These are phyloP conservation scores for Bos taurus DNA, from an alignment of 2,113 vertebrate genomes.

Conservation along the genomic window DNA sequence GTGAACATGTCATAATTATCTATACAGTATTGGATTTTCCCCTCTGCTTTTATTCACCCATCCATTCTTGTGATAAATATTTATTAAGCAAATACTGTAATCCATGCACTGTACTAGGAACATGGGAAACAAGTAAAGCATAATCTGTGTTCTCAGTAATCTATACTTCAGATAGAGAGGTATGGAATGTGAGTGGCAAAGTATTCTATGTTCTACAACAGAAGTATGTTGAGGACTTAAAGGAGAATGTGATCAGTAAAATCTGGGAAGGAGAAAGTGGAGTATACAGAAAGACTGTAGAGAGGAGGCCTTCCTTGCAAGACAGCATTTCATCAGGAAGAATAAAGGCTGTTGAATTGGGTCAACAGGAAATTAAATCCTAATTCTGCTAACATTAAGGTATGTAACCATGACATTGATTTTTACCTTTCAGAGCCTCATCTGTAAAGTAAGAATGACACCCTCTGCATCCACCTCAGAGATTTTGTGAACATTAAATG, in stretches of 20 bases:
- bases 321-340: not conserved
- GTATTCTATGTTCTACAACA: not conserved
- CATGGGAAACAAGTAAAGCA: not conserved
- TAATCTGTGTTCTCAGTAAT: not conserved
- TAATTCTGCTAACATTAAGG: not conserved
- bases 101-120: not conserved
- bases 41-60: slow-evolving; percentile 24
- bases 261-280: not conserved
- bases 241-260: not conserved
- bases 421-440: not conserved
- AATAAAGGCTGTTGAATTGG: not conserved
- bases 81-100: slow-evolving; percentile 35
- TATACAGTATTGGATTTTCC: not conserved
- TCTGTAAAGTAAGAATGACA: not conserved
- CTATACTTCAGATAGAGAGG: not conserved
- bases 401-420: not conserved
- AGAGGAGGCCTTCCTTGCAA: not conserved
- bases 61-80: slow-evolving; percentile 34
- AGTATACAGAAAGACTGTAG: not conserved
- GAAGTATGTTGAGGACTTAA: not conserved
- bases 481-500: not conserved
- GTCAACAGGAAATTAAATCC: not conserved
- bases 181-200: not conserved
- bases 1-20: slow-evolving; percentile 14
- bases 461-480: not conserved